phyloP scores from a whole-genome alignment of 2,113 vertebrate species.

The Leucopsar rothschildi region DNA sequence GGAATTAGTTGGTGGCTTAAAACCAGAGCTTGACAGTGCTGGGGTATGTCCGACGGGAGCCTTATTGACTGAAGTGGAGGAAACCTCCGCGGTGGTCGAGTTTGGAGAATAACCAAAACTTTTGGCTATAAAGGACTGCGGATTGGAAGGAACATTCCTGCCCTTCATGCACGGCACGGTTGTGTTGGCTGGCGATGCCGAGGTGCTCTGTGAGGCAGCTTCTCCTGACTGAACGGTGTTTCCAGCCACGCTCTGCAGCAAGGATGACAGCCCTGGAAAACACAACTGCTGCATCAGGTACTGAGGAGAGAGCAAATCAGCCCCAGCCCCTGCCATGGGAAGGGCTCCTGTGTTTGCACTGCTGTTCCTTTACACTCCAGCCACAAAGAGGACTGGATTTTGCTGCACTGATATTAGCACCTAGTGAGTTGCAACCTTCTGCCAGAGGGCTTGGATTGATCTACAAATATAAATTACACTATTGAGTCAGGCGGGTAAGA shows the following conservation, averaged over 20 bases:
- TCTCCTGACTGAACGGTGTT: slow-evolving; percentile 67
- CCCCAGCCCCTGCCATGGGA: fast-evolving
- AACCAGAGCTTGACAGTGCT: slow-evolving; percentile 60
- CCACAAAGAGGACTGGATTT: not conserved
- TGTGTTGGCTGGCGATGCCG: slow-evolving; percentile 58
- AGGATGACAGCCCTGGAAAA: slow-evolving; percentile 86
- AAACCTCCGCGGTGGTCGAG: slow-evolving; percentile 74
- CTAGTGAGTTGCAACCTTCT: not conserved
- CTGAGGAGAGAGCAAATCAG: not conserved
- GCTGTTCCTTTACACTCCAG: fast-evolving
- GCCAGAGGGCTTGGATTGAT: not conserved
- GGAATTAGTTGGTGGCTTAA: slow-evolving; percentile 71
- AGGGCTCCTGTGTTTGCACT: fast-evolving
- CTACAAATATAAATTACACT: not conserved
- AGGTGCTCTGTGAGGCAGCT: slow-evolving; percentile 58
- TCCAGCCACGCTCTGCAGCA: slow-evolving; percentile 89
- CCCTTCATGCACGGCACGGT: slow-evolving; percentile 58
- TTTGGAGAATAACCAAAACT: slow-evolving; percentile 74
- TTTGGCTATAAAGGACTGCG: slow-evolving; percentile 70
- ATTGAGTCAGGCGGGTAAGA: fast-evolving
- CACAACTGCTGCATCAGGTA: not conserved
- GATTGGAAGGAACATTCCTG: slow-evolving; percentile 48
- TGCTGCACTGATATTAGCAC: not conserved
- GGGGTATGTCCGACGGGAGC: slow-evolving; percentile 60
- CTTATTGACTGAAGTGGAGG: slow-evolving; percentile 80